A percentile compares a stretch with the other conserved stretches of the same genome.
phyloP scores from a whole-genome alignment of 2,888 invertebrate genomes.

The Idaea straminata region DNA sequence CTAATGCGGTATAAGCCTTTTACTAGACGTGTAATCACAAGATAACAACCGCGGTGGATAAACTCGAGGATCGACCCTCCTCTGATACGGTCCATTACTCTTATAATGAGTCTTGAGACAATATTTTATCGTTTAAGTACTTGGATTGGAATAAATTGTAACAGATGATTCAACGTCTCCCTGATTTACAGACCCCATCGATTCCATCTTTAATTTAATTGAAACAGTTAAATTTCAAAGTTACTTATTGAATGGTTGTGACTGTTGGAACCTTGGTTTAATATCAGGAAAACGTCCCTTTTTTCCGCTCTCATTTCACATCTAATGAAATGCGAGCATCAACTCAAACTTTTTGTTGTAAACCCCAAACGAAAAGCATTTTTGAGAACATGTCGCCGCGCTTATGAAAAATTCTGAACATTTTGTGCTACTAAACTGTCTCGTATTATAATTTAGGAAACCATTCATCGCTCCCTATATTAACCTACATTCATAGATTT shows the following conservation, averaged over 20 bases:
- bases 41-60: slow-evolving; percentile 52
- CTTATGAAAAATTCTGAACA: slow-evolving; percentile 61
- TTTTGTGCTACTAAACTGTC: slow-evolving; percentile 40
- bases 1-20: not conserved
- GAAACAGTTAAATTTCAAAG: slow-evolving; percentile 18
- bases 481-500: slow-evolving; percentile 3
- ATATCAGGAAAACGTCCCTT: slow-evolving; percentile 51
- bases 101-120: slow-evolving; percentile 63
- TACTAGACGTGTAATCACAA: slow-evolving; percentile 39
- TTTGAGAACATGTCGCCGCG: slow-evolving; percentile 55
- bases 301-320: slow-evolving; percentile 63
- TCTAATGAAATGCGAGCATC: slow-evolving; percentile 66
- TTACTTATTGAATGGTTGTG: slow-evolving; percentile 44
- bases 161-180: slow-evolving; percentile 62
- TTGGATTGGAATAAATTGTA: slow-evolving; percentile 72
- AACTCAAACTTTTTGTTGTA: slow-evolving; percentile 62
- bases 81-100: slow-evolving; percentile 42
- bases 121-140: slow-evolving; percentile 64
- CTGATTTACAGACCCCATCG: slow-evolving; percentile 59
- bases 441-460: slow-evolving; percentile 16
- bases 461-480: slow-evolving; percentile 12
- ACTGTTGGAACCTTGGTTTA: slow-evolving; percentile 38
- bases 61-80: slow-evolving; percentile 18
- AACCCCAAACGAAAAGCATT: slow-evolving; percentile 47
- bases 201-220: slow-evolving; percentile 35